Conservation (phyloP, 2,888 invertebrate species). For the Linhomoeus sp. region DNA sequence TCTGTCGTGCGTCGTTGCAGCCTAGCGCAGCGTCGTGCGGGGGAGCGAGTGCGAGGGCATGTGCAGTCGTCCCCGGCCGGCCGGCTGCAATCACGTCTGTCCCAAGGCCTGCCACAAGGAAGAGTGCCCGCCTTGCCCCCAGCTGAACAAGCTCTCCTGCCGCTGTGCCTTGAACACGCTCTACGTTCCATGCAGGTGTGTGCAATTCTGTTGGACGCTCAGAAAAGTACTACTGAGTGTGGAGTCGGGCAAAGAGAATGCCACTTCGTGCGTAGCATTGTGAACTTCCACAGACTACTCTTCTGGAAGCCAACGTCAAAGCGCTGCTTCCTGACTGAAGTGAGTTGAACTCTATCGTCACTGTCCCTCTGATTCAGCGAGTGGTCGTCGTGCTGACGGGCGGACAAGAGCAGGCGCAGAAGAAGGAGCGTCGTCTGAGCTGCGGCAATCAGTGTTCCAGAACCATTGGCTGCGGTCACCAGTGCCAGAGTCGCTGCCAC, state of each 20-base stretch:
- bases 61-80: slow-evolving; percentile 5
- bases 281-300: too few relatives aligned
- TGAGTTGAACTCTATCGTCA: too few relatives aligned
- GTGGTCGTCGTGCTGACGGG: neutral
- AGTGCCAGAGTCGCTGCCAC: neutral
- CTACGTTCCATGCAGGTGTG: slow-evolving; percentile 48
- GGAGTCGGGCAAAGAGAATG: too few relatives aligned
- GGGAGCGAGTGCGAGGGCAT: slow-evolving; percentile 39
- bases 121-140: slow-evolving; percentile 52
- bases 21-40: too few relatives aligned
- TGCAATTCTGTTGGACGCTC: neutral
- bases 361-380: too few relatives aligned
- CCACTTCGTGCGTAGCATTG: too few relatives aligned
- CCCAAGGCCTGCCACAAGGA: slow-evolving; percentile 41
- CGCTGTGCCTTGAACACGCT: slow-evolving; percentile 59
- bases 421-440: too few relatives aligned
- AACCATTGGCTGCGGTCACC: neutral
- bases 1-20: too few relatives aligned
- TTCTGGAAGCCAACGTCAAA: too few relatives aligned
- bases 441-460: neutral
- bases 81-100: slow-evolving; percentile 52
- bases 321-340: too few relatives aligned
- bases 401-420: neutral
- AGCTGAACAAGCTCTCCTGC: slow-evolving; percentile 48
- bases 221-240: too few relatives aligned